Conservation (phyloP, 2,113 vertebrate genomes). For the Grus americana region DNA sequence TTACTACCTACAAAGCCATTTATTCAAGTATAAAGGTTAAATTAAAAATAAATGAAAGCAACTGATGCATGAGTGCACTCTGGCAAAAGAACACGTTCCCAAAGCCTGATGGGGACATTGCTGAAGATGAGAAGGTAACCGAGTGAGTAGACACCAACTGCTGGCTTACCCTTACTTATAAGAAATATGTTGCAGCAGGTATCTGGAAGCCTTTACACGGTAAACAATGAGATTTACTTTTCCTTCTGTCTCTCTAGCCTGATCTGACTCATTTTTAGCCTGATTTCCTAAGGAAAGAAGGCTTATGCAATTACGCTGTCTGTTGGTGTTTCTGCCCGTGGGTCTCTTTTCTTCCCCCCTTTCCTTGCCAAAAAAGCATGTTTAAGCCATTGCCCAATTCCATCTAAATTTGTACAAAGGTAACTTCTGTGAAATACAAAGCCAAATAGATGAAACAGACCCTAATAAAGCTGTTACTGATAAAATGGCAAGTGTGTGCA, state of each 20-base stretch:
- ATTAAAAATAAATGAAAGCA: slow-evolving; percentile 61
- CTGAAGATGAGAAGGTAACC: background rate
- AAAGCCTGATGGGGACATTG: background rate
- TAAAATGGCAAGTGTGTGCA: background rate
- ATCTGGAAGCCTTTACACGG: background rate
- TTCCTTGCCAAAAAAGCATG: background rate
- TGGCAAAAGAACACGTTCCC: background rate
- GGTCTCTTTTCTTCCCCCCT: background rate
- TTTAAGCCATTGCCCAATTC: slow-evolving; percentile 19
- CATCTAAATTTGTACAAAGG: slow-evolving; percentile 32
- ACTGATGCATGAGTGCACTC: slow-evolving; percentile 16
- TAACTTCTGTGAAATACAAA: background rate
- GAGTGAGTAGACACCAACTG: slow-evolving; percentile 19
- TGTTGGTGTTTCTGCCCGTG: background rate
- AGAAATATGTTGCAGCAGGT: background rate
- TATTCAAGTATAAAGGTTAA: slow-evolving; percentile 12
- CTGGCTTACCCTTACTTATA: background rate
- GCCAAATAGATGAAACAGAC: background rate
- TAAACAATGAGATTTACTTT: background rate
- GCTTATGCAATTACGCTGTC: background rate
- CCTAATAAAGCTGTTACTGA: background rate
- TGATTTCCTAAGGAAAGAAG: slow-evolving; percentile 2
- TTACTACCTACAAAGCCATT: background rate
- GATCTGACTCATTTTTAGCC: background rate
- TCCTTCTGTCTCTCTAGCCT: background rate